These are phyloP conservation scores for Carettochelys insculpta DNA, from an alignment of 2,113 vertebrate species.

Conservation along the genomic window DNA sequence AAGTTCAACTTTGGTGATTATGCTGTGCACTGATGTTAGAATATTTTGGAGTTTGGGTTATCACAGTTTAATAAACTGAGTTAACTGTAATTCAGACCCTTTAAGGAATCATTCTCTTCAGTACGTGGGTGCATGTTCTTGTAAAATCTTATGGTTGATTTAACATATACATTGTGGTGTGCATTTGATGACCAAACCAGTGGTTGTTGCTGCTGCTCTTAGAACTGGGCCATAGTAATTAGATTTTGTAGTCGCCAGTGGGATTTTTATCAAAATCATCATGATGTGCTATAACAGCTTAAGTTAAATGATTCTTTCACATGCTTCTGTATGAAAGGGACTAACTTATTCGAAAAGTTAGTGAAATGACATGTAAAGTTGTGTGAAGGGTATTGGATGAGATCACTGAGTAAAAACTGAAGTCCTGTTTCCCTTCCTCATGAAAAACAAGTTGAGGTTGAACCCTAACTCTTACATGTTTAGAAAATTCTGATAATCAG, in stretches of 20 bases:
- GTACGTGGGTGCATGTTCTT: accelerated
- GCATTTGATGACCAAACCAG: accelerated
- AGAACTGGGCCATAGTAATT: accelerated
- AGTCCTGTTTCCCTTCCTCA: neutral
- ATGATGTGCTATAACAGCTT: neutral
- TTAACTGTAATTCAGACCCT: too few species aligned
- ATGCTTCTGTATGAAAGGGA: accelerated
- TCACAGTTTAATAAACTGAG: neutral
- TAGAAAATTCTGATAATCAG: neutral
- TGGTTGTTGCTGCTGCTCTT: neutral
- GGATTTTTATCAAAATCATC: neutral
- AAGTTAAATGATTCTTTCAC: neutral
- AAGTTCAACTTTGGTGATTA: constrained; percentile 12
- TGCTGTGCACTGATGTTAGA: neutral
- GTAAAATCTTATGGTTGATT: neutral
- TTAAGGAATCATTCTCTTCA: neutral
- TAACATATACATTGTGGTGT: neutral
- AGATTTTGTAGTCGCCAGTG: neutral
- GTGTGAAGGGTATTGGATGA: neutral
- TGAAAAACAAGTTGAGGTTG: neutral
- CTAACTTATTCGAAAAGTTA: neutral
- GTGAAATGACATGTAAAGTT: neutral
- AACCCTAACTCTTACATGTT: neutral
- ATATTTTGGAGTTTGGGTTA: neutral
- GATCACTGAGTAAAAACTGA: neutral